Conservation (phyloP, 1,140 invertebrate genomes). For the Leptonema lineaticorne region DNA sequence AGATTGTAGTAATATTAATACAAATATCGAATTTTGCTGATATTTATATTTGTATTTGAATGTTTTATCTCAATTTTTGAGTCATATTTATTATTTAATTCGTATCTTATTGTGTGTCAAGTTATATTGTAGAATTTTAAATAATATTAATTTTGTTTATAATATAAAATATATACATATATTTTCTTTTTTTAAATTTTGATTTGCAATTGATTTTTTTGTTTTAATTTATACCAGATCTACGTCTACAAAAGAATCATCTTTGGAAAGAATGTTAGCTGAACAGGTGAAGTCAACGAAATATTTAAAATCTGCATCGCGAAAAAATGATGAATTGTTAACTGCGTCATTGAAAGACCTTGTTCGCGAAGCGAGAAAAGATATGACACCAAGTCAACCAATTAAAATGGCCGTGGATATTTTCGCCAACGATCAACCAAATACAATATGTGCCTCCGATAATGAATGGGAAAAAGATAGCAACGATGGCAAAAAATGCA, state of each 20-base stretch:
- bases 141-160: no score
- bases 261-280: conserved; percentile 1
- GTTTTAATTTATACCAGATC: not conserved
- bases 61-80: no score
- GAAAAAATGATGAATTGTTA: conserved; percentile 34
- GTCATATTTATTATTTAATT: no score
- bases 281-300: conserved; percentile 24
- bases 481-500: conserved; percentile 13
- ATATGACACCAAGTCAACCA: conserved; percentile 31
- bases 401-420: conserved; percentile 41
- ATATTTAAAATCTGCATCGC: conserved; percentile 17
- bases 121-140: no score
- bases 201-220: no score
- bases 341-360: conserved; percentile 37
- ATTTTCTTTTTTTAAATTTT: not conserved
- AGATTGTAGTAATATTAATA: no score
- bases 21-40: no score
- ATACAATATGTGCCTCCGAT: conserved; percentile 10
- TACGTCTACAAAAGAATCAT: not conserved
- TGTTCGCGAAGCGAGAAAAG: conserved; percentile 39
- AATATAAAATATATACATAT: not conserved
- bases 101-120: no score
- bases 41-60: no score
- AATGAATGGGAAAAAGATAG: conserved; percentile 35
- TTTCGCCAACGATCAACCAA: conserved; percentile 35